Conservation (phyloP, 2,797 vertebrate species). For the Spinus pinus region DNA sequence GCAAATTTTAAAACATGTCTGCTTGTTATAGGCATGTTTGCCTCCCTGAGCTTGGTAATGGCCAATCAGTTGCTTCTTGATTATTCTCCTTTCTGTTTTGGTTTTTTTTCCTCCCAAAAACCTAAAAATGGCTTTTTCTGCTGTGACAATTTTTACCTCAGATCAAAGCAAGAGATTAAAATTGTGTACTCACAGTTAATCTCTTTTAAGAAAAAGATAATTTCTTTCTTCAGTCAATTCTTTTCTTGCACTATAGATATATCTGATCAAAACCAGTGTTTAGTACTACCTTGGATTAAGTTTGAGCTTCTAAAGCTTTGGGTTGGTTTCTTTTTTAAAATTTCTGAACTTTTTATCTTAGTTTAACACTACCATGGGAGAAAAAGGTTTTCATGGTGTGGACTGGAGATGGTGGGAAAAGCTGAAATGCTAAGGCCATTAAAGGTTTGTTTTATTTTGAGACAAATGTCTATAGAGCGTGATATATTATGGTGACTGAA, state of each 20-base stretch:
- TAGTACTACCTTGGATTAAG: neutral
- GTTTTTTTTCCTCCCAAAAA: neutral
- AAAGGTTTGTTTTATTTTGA: neutral
- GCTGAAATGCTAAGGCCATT: neutral
- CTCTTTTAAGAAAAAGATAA: neutral
- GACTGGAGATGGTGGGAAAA: neutral
- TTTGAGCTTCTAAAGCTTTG: neutral
- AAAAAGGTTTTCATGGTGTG: neutral
- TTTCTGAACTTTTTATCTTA: neutral
- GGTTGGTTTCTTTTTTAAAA: neutral
- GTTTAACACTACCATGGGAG: neutral
- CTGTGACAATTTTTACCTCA: neutral
- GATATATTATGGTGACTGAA: neutral
- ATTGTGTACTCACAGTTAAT: neutral
- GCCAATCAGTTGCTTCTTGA: neutral
- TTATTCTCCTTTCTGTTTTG: neutral
- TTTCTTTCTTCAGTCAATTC: neutral
- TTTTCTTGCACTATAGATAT: neutral
- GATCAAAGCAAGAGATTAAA: neutral
- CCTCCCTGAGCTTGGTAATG: neutral
- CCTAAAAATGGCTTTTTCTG: neutral
- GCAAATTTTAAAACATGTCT: conserved; percentile 36
- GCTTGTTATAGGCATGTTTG: conserved; percentile 16
- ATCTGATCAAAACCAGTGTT: neutral
- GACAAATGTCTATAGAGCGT: neutral